Evolutionary conservation across 2,888 invertebrate species (phyloP).

Genomic region (Malthinus flaveolus): DNA sequence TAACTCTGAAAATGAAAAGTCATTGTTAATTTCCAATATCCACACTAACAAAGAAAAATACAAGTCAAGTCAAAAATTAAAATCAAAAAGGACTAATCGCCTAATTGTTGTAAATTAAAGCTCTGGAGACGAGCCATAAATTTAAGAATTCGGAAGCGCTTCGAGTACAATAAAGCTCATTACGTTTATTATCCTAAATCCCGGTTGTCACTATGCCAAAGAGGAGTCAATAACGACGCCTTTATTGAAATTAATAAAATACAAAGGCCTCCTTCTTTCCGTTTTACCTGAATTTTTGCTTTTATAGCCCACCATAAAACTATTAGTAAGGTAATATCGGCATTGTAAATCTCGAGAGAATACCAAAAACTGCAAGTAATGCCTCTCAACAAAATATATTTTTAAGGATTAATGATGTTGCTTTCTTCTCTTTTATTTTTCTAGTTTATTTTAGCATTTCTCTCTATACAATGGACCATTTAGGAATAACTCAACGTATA

Average conservation of each 20-base stretch:
- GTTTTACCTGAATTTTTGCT: not conserved
- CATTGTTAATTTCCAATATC: too few species aligned
- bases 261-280: not conserved
- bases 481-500: constrained; percentile 3
- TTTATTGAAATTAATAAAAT: too few species aligned
- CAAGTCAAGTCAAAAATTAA: too few species aligned
- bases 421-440: constrained; percentile 1
- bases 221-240: too few species aligned
- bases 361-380: constrained; percentile 6
- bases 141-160: too few species aligned
- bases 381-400: not conserved
- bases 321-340: not conserved
- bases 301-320: not conserved
- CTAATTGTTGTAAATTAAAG: too few species aligned
- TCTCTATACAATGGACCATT: constrained; percentile 4
- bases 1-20: constrained; percentile 49
- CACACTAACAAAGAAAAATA: too few species aligned
- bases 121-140: too few species aligned
- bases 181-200: too few species aligned
- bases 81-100: too few species aligned
- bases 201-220: too few species aligned
- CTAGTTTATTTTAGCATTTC: constrained; percentile 1
- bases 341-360: constrained; percentile 6
- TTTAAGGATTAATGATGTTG: constrained; percentile 3
- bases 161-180: too few species aligned